Evolutionary conservation across 2,113 vertebrate species (phyloP), one percentile per base, ranked within the genome.

Genomic region (Gobio gobio): DNA sequence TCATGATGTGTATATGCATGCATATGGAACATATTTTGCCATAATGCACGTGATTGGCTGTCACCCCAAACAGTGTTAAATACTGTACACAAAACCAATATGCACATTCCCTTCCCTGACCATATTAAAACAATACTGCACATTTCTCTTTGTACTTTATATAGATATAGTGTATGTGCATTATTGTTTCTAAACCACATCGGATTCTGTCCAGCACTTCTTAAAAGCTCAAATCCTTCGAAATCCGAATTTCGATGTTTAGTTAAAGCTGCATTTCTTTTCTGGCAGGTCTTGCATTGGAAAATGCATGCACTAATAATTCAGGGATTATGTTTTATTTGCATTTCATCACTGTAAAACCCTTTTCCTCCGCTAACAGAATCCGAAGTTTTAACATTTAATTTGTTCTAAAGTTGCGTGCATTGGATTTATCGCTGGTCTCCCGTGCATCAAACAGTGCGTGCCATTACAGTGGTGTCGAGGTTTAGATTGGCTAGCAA

Each of bases 381-480:
- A 20, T 47, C 54, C 10, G 10, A 36, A 33, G 36, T 36, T 58
- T 20, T 40, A n/a, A 12, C 45, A 59, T 78, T 61, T 24, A 26
- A 56, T 77, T 77, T 43, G 36, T 24, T 58, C 5, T n/a, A 2
- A 43, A 58, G 51, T 79, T 18, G 58, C 40, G 45, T 18, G 58
- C 58, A 20, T 64, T 74, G 40, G 20, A 47, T 26, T 29, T 9
- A 29, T 79, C 40, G 10, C 40, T 29, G 3, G n/a, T 29, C 12
- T 61, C 22, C 40, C 14, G n/a, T 79, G 56, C 79, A 81, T 79
- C 83, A 90, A 90, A 91, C 91, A 92, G 91, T 92, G 86, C 88
- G 81, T 83, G 89, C 90, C 87, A 83, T 58, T 78, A 89, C 77
- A 80, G 64, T 64, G 87, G 87, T 87, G 51, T 81, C 18, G 63